These are phyloP conservation scores for Harmothoe impar DNA, from an alignment of 2,888 invertebrate genomes.

Conservation along the genomic window DNA sequence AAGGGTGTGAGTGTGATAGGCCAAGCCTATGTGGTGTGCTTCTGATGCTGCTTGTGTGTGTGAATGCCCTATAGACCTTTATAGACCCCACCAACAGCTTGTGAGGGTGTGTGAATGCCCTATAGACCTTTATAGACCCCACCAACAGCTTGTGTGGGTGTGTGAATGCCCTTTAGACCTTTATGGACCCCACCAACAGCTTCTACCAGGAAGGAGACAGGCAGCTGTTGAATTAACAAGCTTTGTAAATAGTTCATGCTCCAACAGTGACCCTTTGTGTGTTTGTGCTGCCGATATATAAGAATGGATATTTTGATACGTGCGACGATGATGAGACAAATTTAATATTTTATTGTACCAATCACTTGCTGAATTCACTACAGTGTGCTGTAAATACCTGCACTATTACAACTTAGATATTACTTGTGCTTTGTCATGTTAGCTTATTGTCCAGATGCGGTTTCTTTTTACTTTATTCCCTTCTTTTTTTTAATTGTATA, in stretches of 20 bases:
- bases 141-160: no score
- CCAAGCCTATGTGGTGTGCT: neutral
- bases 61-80: neutral
- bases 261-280: neutral
- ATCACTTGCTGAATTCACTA: neutral
- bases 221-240: neutral
- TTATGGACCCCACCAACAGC: neutral
- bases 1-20: neutral
- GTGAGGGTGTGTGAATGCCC: neutral
- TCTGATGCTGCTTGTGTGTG: neutral
- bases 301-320: conserved; percentile 40
- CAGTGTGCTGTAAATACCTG: neutral
- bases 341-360: conserved; percentile 49
- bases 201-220: neutral
- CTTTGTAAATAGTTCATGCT: neutral
- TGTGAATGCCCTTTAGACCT: neutral
- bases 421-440: neutral
- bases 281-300: neutral
- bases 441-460: neutral
- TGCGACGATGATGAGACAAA: neutral
- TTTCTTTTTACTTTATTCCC: no score
- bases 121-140: no score
- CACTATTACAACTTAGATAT: neutral
- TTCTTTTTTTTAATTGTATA: no score
- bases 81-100: no score